Conservation (phyloP, 2,113 vertebrate genomes). For the Amphiprion percula region DNA sequence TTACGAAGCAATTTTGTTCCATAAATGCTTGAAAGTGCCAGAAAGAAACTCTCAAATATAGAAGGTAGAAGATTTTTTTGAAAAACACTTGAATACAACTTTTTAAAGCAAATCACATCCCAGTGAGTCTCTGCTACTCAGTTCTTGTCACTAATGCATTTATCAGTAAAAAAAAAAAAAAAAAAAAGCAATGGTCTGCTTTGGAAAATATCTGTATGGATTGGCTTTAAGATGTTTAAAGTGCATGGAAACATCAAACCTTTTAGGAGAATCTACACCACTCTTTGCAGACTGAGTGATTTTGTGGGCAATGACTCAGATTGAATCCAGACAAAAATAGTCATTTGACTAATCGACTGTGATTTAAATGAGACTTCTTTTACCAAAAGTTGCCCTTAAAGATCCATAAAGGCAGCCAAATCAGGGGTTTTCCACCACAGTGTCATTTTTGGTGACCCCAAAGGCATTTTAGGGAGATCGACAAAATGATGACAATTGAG, state of each 20-base stretch:
- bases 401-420: no score
- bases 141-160: conserved; percentile 46
- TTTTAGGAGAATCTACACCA: neutral
- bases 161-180: conserved; percentile 11
- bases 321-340: neutral
- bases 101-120: neutral
- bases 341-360: neutral
- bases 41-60: neutral
- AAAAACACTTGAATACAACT: neutral
- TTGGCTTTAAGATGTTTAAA: conserved; percentile 40
- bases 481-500: no score
- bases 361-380: neutral
- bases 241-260: conserved; percentile 40
- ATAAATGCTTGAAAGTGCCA: neutral
- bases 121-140: neutral
- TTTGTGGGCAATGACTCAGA: neutral
- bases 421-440: no score
- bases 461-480: no score
- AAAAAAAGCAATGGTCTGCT: conserved; percentile 18
- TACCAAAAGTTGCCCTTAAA: neutral
- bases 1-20: neutral
- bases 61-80: neutral
- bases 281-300: neutral
- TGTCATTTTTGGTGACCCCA: no score
- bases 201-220: conserved; percentile 39